Conservation (phyloP, 1,140 invertebrate genomes). For the Aphis craccivora region DNA sequence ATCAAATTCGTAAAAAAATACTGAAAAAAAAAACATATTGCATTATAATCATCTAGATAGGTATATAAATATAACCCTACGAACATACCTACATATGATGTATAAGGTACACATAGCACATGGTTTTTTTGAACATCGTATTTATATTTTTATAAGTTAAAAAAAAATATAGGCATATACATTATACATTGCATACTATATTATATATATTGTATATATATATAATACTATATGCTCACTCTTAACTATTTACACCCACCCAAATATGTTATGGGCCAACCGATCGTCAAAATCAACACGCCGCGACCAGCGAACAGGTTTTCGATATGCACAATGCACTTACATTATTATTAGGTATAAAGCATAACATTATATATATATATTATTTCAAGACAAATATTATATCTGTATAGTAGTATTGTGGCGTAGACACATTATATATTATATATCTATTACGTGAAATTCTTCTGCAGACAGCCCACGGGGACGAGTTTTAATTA, state of each 20-base stretch:
- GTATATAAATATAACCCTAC: background rate
- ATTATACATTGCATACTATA: background rate
- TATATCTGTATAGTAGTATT: background rate
- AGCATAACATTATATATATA: background rate
- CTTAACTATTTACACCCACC: background rate
- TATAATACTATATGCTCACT: too few relatives aligned
- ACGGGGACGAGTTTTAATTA: background rate
- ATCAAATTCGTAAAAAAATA: background rate
- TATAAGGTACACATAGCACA: background rate
- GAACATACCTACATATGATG: too few relatives aligned
- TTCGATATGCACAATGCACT: background rate
- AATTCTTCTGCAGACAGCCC: background rate
- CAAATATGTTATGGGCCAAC: background rate
- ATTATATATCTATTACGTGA: background rate
- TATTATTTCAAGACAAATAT: background rate
- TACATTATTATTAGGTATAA: background rate
- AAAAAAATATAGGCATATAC: background rate
- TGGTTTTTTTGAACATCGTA: background rate
- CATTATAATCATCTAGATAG: background rate
- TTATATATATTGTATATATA: too few relatives aligned
- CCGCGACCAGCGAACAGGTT: background rate
- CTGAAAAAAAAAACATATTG: background rate
- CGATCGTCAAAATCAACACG: constrained; percentile 4
- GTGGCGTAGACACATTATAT: background rate
- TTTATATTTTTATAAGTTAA: background rate